These are phyloP conservation scores for Acipenser oxyrinchus DNA, from an alignment of 2,797 vertebrate genomes.

Conservation along the genomic window DNA sequence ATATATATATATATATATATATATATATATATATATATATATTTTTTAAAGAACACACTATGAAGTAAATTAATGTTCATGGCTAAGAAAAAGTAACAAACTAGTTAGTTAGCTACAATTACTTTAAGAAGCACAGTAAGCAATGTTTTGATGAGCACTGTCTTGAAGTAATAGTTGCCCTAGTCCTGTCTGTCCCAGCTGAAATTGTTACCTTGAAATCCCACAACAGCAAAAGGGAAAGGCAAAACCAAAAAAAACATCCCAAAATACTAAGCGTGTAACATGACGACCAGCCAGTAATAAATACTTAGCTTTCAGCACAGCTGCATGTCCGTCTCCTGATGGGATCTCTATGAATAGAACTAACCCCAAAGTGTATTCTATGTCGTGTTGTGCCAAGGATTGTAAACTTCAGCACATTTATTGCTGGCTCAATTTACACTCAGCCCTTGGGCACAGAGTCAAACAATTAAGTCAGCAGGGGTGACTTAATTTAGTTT, in stretches of 20 bases:
- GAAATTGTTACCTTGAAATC: too few species aligned
- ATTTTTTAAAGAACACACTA: too few species aligned
- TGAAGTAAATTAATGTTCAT: too few species aligned
- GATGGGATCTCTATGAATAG: not conserved
- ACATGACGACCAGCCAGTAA: not conserved
- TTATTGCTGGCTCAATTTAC: conserved; percentile 2
- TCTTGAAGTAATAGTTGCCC: too few species aligned
- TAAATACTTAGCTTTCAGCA: not conserved
- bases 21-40: too few species aligned
- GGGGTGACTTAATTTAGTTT: not conserved
- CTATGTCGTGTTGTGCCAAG: not conserved
- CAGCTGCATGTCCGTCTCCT: not conserved
- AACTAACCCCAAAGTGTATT: not conserved
- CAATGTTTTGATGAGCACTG: too few species aligned
- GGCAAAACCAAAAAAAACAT: not conserved
- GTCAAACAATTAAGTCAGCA: not conserved
- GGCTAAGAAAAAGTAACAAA: too few species aligned
- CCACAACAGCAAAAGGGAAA: not conserved
- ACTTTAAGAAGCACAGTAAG: too few species aligned
- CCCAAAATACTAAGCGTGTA: not conserved
- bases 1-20: too few species aligned
- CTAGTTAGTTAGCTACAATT: too few species aligned
- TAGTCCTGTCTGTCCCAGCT: too few species aligned
- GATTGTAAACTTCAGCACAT: conserved; percentile 4
- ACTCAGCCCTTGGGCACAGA: not conserved